phyloP scores from a whole-genome alignment of 2,888 invertebrate genomes.

The Chrysolina haemoptera region DNA sequence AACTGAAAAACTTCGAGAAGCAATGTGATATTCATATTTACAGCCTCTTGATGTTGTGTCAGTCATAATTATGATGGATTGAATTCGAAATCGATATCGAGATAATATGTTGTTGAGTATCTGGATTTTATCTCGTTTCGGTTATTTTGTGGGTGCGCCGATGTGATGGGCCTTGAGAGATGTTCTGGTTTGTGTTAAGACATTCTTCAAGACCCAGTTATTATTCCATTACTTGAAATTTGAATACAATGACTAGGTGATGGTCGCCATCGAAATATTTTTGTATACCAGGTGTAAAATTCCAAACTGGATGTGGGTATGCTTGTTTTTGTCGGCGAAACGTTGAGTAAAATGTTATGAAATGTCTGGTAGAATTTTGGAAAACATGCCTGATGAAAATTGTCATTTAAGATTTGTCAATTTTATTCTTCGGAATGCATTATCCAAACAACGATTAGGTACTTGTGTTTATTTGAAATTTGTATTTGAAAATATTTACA shows the following conservation, averaged over 20 bases:
- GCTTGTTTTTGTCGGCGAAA: no score
- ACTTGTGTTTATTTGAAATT: no score
- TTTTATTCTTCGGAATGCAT: no score
- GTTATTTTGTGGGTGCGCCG: not conserved
- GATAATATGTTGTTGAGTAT: not conserved
- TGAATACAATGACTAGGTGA: not conserved
- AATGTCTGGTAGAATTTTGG: no score
- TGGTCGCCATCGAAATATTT: not conserved
- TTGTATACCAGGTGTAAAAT: not conserved
- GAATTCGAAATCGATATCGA: conserved; percentile 9
- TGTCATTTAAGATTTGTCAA: no score
- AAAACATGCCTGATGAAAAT: no score
- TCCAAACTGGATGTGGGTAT: no score
- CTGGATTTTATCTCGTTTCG: not conserved
- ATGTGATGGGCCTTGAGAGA: not conserved
- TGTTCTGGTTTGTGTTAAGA: not conserved
- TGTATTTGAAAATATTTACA: no score
- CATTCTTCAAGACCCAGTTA: not conserved
- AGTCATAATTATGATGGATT: not conserved
- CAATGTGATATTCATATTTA: not conserved
- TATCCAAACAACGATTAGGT: no score
- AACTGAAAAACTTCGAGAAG: not conserved
- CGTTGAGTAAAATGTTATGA: no score
- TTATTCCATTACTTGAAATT: conserved; percentile 7
- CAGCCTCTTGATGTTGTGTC: not conserved